phyloP scores from a whole-genome alignment of 2,797 vertebrate genomes.

The Enteromius afrohamiltoni region DNA sequence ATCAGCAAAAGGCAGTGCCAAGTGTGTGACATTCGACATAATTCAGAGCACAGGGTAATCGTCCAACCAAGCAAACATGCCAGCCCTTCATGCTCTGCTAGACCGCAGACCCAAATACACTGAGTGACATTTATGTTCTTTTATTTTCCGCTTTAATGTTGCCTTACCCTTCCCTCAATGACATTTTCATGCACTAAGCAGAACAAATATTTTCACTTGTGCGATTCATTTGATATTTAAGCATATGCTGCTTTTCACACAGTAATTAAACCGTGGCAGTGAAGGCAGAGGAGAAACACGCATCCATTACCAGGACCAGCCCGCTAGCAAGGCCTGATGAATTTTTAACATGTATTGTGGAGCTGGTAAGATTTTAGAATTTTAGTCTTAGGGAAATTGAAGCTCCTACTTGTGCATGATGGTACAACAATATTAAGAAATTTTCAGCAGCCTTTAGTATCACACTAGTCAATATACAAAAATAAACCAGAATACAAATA shows the following conservation, averaged over 20 bases:
- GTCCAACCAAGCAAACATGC: constrained; percentile 71
- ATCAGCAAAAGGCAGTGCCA: constrained; percentile 62
- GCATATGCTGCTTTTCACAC: constrained; percentile 48
- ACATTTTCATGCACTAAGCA: constrained; percentile 71
- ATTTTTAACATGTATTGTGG: constrained; percentile 71
- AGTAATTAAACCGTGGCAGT: constrained; percentile 70
- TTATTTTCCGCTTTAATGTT: constrained; percentile 66
- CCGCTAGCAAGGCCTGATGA: constrained; percentile 72
- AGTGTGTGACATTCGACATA: constrained; percentile 71
- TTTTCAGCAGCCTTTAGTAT: too few relatives aligned
- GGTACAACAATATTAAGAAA: background rate
- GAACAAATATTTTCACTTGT: constrained; percentile 62
- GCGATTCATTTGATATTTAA: constrained; percentile 66
- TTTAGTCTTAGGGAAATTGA: constrained; percentile 60
- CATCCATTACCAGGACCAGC: constrained; percentile 70
- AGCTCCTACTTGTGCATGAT: background rate
- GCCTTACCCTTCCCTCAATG: constrained; percentile 61
- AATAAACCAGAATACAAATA: background rate
- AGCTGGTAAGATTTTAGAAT: constrained; percentile 59
- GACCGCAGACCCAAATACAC: constrained; percentile 71
- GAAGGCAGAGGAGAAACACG: constrained; percentile 60
- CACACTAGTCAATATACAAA: background rate
- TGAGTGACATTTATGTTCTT: constrained; percentile 74
- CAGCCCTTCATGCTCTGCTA: constrained; percentile 67
- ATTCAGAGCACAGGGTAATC: constrained; percentile 71